Base-by-base conservation (phyloP, 2,797 vertebrate genomes). In the Carduelis carduelis region DNA sequence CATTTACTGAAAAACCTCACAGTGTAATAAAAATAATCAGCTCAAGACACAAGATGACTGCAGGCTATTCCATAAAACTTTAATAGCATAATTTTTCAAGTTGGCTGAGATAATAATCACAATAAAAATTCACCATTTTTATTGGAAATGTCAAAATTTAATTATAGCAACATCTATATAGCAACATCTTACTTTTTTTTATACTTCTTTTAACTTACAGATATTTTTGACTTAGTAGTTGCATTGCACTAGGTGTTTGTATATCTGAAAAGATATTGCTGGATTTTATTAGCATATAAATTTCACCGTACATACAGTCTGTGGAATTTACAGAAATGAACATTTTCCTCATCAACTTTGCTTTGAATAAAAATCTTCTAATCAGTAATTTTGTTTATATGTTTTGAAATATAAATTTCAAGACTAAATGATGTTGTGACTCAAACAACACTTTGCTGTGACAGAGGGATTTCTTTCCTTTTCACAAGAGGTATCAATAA, bases 41-140 rank as follows among this genome's bases (percentile, higher is more conserved):
- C 15, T 95, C 35, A 65, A 77, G 69, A 80, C 8, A 60, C 9
- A 50, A 57, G 56, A 70, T 47, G 9, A 64, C 60, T 71, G 21
- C 6, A 57, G 59, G 44, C 28, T 34, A 59, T 89, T 83, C 44
- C 43, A 47, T 21, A 35, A 70, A 87, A 87, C 4, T 49, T 61
- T 93, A 92, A 87, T 80, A 70, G 34, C 8, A 21, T 61, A 88
- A 81, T 84, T 93, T 90, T 93, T 93, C 74, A 71, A 24, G 52
- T 75, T 87, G 46, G n/a, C 20, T 76, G 50, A 87, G 57, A 64
- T 78, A 83, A 91, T 11, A 5, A 69, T 44, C n/a, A 78, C 49
- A 53, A 56, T 60, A 90, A 90, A 88, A 89, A 39, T 30, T 76
- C 37, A 75, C 28, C 1, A 46, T 34, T 90, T 94, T 79, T 77